Base-by-base conservation (phyloP, 64 coral and sea anemone species). In the Hydrozoanthus tunicans region DNA sequence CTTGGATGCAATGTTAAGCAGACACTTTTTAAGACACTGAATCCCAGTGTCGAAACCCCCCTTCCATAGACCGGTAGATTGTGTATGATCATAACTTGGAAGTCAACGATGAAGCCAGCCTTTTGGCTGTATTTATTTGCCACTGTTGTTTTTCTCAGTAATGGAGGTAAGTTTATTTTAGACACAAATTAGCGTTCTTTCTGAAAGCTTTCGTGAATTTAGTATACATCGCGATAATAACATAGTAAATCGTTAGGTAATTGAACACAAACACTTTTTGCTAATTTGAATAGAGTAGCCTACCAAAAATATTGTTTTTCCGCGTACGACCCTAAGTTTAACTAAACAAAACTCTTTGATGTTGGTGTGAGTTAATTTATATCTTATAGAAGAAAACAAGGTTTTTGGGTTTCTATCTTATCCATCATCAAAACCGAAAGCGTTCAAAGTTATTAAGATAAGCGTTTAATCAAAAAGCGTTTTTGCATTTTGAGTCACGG, bases 151-250 rank as follows among this genome's bases (percentile, higher is more conserved):
- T 59, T 81, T 81, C 56, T 81, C 79, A 61, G 56, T 23, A 60
- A 60, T 61, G 79, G 79, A 81, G 79, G 79, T 81, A 53, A 81
- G 79, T 23, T 43, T 43, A 32, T 74, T 59, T 79, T 56, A 13
- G 61, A 24, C 61, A 62, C 7, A 62, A 79, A 6, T 79, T 58
- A n/a, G 59, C 54, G 56, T 15, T 62, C 9, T 80, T 58, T 60
- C 5, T 58, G 23, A 79, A 59, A 59, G 78, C 8, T 80, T 60
- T 10, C 56, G 56, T 80, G 79, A 26, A 11, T 79, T 79, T 20
- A 5, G 5, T 14, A 55, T 55, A 9, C 1, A 6, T 13, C 24
- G 32, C 0, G 32, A 43, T 43, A 43, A 43, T 62, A 81, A 62
- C 79, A 81, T 60, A 81, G 25, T 59, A 59, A 59, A 61, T 7